Base-by-base conservation (phyloP, 2,797 vertebrate species). In the Lutra lutra region DNA sequence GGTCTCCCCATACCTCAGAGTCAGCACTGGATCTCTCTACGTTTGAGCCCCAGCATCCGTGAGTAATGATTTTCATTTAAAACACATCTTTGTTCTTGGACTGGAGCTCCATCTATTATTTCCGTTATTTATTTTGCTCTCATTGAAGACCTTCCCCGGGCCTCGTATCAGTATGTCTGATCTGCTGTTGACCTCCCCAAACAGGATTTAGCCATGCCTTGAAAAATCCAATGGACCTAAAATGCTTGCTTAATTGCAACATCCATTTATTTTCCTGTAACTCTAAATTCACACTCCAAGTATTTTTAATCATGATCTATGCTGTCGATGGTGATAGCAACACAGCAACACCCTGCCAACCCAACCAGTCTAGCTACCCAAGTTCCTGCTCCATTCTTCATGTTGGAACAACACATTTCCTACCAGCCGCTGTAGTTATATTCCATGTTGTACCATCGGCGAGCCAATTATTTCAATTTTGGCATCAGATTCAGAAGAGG, bases 391-490 rank as follows among this genome's bases (percentile, higher is more conserved):
- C 90, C 66, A 0, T 85, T 92, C 82, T 3, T 10, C 62, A n/a
- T 94, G 62, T 91, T 85, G 96, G n/a, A 27, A 82, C 91, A 1
- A 13, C 86, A 35, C 80, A 3, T 92, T 46, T 40, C 89, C 35
- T 14, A 13, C 14, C 35, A 75, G 86, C 91, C 43, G 0, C 12
- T 78, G 15, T 29, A 6, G 94, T 78, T 89, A 18, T 83, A 64
- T 10, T 4, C 43, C 64, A 5, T 93, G 93, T 51, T 89, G 90
- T 88, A 12, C 56, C 97, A 98, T 97, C 62, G 97, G 98, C 73
- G 84, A 97, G 96, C 98, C 98, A 98, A 98, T 98, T 98, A 98
- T 98, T 98, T 98, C 98, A 96, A 98, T 98, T 98, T 97, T 97
- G 98, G 97, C 94, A 92, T 97, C 48, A 86, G 93, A 97, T 98